A percentile compares a stretch with the other conserved stretches of the same genome.
Evolutionary conservation across 2,113 vertebrate species (phyloP).

Genomic region (Rattus norvegicus): GRCr8 NC_086029.1:90388001-90388500

Average conservation of each 20-base stretch:
- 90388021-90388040: background rate
- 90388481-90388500: background rate
- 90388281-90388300: background rate
- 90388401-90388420: background rate
- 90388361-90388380: background rate
- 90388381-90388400: background rate
- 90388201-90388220: background rate
- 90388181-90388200: background rate
- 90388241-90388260: background rate
- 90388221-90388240: background rate
- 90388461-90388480: background rate
- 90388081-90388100: background rate
- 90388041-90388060: background rate
- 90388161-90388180: background rate
- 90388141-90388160: background rate
- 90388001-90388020: background rate
- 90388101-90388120: background rate
- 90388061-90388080: background rate
- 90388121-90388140: too few species aligned
- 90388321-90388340: background rate
- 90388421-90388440: background rate
- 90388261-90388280: rapidly evolving
- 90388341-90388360: background rate
- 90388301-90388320: background rate
- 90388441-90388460: background rate